phyloP scores from a whole-genome alignment of 2,797 vertebrate species.

The Cynodonichthys magdalenae region DNA sequence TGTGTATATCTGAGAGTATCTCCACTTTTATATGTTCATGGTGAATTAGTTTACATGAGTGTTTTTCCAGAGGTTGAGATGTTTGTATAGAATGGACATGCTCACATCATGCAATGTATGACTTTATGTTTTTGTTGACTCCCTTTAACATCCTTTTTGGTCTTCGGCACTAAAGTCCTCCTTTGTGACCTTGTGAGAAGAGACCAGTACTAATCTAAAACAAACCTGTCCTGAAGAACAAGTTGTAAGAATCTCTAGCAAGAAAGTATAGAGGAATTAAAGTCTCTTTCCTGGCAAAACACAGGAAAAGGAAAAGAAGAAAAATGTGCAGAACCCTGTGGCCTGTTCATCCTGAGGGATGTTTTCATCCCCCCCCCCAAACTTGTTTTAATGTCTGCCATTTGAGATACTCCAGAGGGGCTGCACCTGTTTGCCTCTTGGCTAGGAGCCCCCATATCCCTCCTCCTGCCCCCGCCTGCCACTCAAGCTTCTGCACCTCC shows the following conservation, averaged over 20 bases:
- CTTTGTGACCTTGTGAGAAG: slow-evolving; percentile 22
- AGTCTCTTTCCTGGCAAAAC: slow-evolving; percentile 49
- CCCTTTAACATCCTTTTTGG: background rate
- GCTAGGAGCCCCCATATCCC: slow-evolving; percentile 80
- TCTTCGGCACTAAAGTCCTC: slow-evolving; percentile 18
- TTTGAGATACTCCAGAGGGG: slow-evolving; percentile 85
- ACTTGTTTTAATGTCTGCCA: slow-evolving; percentile 82
- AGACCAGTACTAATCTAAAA: slow-evolving; percentile 45
- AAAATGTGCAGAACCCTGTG: slow-evolving; percentile 73
- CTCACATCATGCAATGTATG: slow-evolving; percentile 25
- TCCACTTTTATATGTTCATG: slow-evolving; percentile 23
- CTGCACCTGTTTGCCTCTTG: slow-evolving; percentile 88
- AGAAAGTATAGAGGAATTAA: slow-evolving; percentile 51
- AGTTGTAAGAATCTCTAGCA: slow-evolving; percentile 52
- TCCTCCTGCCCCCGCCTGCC: slow-evolving; percentile 82
- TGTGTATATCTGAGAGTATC: slow-evolving; percentile 29
- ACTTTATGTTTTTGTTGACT: slow-evolving; percentile 1
- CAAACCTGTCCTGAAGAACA: slow-evolving; percentile 53
- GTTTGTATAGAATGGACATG: slow-evolving; percentile 40
- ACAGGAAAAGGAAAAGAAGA: slow-evolving; percentile 40
- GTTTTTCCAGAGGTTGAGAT: slow-evolving; percentile 9
- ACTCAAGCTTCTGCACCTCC: slow-evolving; percentile 80
- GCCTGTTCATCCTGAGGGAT: slow-evolving; percentile 78
- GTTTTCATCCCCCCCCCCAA: slow-evolving; percentile 74
- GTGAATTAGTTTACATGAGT: slow-evolving; percentile 10